Conservation (phyloP, 2,113 vertebrate genomes). For the Alectura lathami region DNA sequence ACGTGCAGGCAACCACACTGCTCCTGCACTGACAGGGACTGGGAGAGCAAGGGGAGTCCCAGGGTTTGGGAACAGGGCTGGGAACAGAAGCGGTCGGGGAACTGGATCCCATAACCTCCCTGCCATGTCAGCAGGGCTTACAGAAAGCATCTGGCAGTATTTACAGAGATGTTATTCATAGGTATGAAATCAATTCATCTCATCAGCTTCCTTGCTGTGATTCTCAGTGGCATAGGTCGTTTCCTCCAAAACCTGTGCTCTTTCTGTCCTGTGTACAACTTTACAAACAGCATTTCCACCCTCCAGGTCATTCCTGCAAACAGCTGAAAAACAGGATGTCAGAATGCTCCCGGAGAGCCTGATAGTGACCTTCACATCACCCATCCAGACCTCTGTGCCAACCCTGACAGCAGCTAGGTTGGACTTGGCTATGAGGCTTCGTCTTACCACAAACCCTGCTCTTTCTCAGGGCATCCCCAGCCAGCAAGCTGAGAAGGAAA, state of each 20-base stretch:
- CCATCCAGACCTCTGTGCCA: background rate
- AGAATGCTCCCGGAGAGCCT: background rate
- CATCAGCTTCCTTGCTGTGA: background rate
- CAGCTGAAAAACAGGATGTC: background rate
- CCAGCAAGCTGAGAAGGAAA: background rate
- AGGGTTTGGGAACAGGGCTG: background rate
- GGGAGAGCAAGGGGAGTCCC: background rate
- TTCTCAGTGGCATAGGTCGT: background rate
- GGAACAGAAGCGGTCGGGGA: background rate
- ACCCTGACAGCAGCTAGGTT: background rate
- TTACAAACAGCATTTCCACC: background rate
- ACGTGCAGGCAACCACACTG: background rate
- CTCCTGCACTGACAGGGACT: background rate
- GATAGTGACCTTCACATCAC: background rate
- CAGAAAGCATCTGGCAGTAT: constrained; percentile 4
- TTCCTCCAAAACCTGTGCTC: background rate
- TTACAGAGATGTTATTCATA: constrained; percentile 11
- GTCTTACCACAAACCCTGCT: background rate
- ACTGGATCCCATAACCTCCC: background rate
- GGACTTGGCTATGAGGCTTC: background rate
- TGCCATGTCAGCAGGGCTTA: background rate
- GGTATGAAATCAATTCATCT: background rate
- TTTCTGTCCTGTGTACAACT: background rate
- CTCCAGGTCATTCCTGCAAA: background rate
- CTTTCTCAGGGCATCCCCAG: background rate